Evolutionary conservation across 2,797 vertebrate genomes (phyloP).

Genomic region (Falco naumanni): DNA sequence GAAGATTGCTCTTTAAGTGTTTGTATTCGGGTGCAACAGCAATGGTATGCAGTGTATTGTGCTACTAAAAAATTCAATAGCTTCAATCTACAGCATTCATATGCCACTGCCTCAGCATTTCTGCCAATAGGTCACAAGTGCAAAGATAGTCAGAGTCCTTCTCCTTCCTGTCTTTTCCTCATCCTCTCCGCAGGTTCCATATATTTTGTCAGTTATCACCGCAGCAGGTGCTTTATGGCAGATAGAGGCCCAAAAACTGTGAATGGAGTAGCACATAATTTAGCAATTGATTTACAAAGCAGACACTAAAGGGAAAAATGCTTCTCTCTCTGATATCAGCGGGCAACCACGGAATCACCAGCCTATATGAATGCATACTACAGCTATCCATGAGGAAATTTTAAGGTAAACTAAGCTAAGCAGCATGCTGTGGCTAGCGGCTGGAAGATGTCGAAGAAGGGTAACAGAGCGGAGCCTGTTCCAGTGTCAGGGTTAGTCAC

Average conservation of each 20-base stretch:
- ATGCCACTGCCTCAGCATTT: background rate
- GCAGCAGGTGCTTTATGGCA: background rate
- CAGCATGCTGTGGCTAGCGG: background rate
- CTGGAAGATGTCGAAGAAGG: background rate
- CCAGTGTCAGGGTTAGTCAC: background rate
- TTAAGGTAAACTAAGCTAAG: background rate
- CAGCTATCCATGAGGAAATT: background rate
- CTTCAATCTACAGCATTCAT: background rate
- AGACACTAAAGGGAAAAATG: background rate
- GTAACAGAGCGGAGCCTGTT: accelerated
- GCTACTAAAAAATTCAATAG: slow-evolving; percentile 29
- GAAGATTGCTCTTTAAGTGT: background rate
- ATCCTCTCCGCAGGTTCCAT: background rate
- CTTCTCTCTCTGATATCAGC: background rate
- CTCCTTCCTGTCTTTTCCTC: background rate
- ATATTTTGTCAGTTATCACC: background rate
- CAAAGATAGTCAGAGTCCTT: background rate
- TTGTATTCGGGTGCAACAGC: background rate
- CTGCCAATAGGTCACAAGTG: background rate
- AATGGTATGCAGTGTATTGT: background rate
- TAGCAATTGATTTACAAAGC: slow-evolving; percentile 36
- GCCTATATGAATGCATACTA: background rate
- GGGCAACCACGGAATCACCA: background rate
- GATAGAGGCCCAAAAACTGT: background rate
- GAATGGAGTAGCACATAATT: slow-evolving; percentile 33